Evolutionary conservation across 2,113 vertebrate species (phyloP).

Genomic region (Cryptomyrus ogoouensis): DNA sequence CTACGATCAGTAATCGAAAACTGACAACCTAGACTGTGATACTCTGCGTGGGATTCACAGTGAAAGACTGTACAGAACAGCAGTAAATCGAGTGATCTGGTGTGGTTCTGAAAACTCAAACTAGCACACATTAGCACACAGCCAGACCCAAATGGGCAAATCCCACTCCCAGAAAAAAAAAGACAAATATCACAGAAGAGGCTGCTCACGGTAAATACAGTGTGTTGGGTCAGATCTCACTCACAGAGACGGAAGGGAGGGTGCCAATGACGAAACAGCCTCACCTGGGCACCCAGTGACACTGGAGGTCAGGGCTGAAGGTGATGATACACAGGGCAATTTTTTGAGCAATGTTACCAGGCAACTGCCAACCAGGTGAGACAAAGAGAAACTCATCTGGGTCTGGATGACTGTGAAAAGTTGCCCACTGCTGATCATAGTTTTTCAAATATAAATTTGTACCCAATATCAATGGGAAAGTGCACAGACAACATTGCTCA

Average conservation of each 20-base stretch:
- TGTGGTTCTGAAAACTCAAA: neutral
- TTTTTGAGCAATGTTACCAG: too few relatives aligned
- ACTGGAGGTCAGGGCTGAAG: too few relatives aligned
- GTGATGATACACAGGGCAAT: too few relatives aligned
- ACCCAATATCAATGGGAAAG: too few relatives aligned
- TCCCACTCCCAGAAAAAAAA: conserved; percentile 27
- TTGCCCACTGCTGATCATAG: too few relatives aligned
- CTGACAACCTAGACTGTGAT: neutral
- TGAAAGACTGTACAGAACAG: neutral
- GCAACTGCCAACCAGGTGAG: too few relatives aligned
- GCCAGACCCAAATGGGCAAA: conserved; percentile 17
- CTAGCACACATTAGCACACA: neutral
- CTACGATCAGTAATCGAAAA: neutral
- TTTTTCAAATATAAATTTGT: too few relatives aligned
- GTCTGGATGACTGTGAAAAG: too few relatives aligned
- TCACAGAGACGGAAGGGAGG: neutral
- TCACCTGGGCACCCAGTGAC: neutral
- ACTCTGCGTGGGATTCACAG: neutral
- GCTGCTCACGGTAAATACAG: neutral
- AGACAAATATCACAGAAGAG: conserved; percentile 6
- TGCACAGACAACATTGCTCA: too few relatives aligned
- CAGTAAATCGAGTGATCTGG: neutral
- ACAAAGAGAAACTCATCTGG: too few relatives aligned
- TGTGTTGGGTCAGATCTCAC: neutral
- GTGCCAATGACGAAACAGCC: neutral